phyloP scores from a whole-genome alignment of 2,797 vertebrate species.

The Schizopygopsis malacanthus region DNA sequence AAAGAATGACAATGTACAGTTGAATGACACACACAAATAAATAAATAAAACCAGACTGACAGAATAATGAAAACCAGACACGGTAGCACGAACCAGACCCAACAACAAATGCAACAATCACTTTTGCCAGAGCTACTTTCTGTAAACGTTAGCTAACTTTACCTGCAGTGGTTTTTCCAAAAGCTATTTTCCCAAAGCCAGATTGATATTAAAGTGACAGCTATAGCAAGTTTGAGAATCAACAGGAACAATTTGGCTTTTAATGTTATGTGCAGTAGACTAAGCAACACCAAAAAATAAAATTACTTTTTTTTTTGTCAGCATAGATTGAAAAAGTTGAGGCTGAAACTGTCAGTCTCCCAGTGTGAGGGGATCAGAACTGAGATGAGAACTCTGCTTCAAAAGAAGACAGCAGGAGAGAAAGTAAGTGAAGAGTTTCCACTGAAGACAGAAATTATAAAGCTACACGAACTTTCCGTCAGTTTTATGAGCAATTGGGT shows the following conservation, averaged over 20 bases:
- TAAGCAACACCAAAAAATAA: constrained; percentile 21
- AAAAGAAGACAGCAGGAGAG: constrained; percentile 30
- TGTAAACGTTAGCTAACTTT: neutral
- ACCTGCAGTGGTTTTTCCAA: neutral
- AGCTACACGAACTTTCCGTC: neutral
- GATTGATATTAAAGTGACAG: neutral
- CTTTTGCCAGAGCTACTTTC: neutral
- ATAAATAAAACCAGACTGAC: neutral
- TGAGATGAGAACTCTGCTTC: constrained; percentile 19
- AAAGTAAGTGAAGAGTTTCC: neutral
- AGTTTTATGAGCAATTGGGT: constrained; percentile 16
- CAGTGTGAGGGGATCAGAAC: constrained; percentile 1
- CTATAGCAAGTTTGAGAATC: neutral
- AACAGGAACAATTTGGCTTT: constrained; percentile 7
- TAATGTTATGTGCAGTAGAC: constrained; percentile 16
- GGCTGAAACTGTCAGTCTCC: constrained; percentile 19
- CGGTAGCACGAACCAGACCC: neutral
- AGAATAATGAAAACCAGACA: neutral
- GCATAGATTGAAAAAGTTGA: neutral
- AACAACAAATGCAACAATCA: neutral
- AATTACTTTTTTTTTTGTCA: neutral
- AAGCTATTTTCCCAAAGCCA: neutral
- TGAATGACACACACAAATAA: constrained; percentile 16
- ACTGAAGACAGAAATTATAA: constrained; percentile 9
- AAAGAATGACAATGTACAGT: constrained; percentile 18